Conservation (phyloP, 2,888 invertebrate species). For the Morpho deidamia region DNA sequence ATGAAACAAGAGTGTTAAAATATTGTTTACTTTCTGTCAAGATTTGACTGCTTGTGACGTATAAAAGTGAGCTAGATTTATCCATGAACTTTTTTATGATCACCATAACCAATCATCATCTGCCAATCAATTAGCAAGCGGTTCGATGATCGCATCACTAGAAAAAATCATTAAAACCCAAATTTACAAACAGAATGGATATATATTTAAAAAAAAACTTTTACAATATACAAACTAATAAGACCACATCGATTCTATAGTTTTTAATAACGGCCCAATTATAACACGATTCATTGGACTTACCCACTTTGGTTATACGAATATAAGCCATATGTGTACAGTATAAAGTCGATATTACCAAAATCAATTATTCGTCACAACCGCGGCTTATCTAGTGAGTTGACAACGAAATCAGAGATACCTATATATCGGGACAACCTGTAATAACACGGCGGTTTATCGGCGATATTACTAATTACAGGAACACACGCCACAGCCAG, state of each 20-base stretch:
- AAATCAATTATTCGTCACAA: slow-evolving; percentile 2
- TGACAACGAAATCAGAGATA: slow-evolving; percentile 33
- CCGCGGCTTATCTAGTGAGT: slow-evolving; percentile 16
- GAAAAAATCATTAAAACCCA: too few species aligned
- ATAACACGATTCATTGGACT: not conserved
- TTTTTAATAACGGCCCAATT: not conserved
- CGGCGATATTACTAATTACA: slow-evolving; percentile 63
- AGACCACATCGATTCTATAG: not conserved
- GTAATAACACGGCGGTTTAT: slow-evolving; percentile 55
- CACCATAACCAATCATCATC: too few species aligned
- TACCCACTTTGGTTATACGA: not conserved
- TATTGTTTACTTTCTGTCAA: too few species aligned
- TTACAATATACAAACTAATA: too few species aligned
- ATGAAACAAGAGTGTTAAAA: too few species aligned
- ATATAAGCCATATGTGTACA: not conserved
- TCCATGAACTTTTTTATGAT: too few species aligned
- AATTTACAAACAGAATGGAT: too few species aligned
- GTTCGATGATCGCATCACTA: too few species aligned
- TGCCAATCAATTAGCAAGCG: too few species aligned
- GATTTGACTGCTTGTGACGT: too few species aligned
- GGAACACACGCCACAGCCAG: slow-evolving; percentile 40
- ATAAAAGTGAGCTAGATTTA: too few species aligned
- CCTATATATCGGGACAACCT: slow-evolving; percentile 43
- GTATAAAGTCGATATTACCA: slow-evolving; percentile 6
- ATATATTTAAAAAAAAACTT: too few species aligned